These are phyloP conservation scores for Nemopilema nomurai DNA, from an alignment of 30 jellyfish, hydroid and myxozoan species.

Conservation along the genomic window DNA sequence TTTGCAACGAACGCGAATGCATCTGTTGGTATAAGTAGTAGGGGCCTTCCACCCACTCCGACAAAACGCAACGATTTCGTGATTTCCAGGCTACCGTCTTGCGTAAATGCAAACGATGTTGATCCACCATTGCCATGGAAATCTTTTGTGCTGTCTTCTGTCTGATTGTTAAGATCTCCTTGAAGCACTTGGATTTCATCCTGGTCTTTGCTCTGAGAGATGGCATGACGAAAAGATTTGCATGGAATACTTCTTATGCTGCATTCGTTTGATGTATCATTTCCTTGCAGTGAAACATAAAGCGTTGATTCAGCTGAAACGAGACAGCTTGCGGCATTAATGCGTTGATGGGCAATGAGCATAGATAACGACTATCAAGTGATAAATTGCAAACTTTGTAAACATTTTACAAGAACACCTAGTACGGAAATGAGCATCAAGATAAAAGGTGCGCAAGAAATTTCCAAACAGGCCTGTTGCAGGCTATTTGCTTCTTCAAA, in stretches of 20 bases:
- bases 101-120: background rate
- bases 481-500: too few relatives aligned
- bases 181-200: conserved; percentile 14
- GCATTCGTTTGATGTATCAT: conserved; percentile 39
- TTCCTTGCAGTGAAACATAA: conserved; percentile 28
- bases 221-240: conserved; percentile 23
- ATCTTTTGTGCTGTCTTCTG: background rate
- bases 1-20: conserved; percentile 26
- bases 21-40: background rate
- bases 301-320: conserved; percentile 10
- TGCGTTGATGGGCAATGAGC: background rate
- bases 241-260: conserved; percentile 19
- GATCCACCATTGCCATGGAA: background rate
- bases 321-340: background rate
- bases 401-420: background rate
- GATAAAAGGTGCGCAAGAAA: too few relatives aligned
- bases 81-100: background rate
- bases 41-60: conserved; percentile 21
- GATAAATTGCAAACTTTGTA: background rate
- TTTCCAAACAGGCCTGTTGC: too few relatives aligned
- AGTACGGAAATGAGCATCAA: too few relatives aligned
- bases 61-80: conserved; percentile 36
- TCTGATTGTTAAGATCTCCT: background rate
- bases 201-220: conserved; percentile 12
- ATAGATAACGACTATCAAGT: background rate